Conservation (phyloP, 2,888 invertebrate species). For the Pterobdella sp. region DNA sequence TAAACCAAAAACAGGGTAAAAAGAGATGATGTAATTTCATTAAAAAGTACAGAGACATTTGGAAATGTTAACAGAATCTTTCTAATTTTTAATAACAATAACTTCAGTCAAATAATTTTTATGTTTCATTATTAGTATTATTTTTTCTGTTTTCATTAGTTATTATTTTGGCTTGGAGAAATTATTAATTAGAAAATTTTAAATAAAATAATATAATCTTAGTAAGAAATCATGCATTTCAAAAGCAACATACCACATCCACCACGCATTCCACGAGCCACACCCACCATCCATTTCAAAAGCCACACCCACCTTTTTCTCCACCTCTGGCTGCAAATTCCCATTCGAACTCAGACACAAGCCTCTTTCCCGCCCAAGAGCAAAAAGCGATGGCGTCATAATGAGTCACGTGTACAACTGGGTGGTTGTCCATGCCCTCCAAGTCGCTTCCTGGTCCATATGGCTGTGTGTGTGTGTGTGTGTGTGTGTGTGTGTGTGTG, state of each 20-base stretch:
- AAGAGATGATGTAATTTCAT: too few species aligned
- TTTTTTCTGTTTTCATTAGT: too few species aligned
- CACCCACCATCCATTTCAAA: neutral
- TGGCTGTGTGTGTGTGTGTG: constrained; percentile 7
- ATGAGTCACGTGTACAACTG: constrained; percentile 48
- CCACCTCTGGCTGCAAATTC: constrained; percentile 48
- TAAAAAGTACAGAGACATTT: too few species aligned
- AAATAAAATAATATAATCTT: neutral
- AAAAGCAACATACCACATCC: neutral
- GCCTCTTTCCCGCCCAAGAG: constrained; percentile 45
- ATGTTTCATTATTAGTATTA: too few species aligned
- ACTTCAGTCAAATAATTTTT: too few species aligned
- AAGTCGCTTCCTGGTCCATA: constrained; percentile 38
- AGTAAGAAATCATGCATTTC: neutral
- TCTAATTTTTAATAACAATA: too few species aligned
- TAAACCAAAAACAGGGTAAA: too few species aligned
- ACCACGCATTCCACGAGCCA: neutral
- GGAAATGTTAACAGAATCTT: too few species aligned
- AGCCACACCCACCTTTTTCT: constrained; percentile 39
- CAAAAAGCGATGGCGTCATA: constrained; percentile 48
- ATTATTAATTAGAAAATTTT: too few species aligned
- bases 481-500: constrained; percentile 13
- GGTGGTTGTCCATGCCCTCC: constrained; percentile 42
- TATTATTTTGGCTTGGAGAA: too few species aligned
- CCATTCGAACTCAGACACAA: constrained; percentile 50